phyloP scores from a whole-genome alignment of 2,113 vertebrate genomes.

The Suricata suricatta region DNA sequence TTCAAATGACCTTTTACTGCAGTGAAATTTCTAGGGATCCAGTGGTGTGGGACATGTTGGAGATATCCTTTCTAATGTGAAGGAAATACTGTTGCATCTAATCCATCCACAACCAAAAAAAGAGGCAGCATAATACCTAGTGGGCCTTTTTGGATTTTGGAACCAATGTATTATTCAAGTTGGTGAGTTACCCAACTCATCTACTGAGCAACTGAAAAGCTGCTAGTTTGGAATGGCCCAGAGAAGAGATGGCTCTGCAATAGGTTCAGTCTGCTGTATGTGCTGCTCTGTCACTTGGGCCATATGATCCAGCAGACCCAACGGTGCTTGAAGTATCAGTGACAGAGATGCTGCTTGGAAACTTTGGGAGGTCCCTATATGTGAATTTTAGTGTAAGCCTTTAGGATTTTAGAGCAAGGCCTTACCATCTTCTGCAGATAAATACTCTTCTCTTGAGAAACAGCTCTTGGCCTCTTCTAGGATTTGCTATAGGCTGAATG shows the following conservation, averaged over 20 bases:
- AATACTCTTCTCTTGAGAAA: background rate
- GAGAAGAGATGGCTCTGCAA: background rate
- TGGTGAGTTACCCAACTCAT: background rate
- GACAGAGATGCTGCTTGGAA: background rate
- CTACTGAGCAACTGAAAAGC: background rate
- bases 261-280: background rate
- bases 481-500: background rate
- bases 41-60: background rate
- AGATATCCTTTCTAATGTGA: background rate
- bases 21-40: background rate
- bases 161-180: background rate
- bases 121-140: background rate
- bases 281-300: background rate
- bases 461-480: background rate
- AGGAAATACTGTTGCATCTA: background rate
- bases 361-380: too few species aligned
- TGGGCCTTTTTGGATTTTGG: background rate
- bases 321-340: background rate
- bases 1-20: background rate
- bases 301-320: background rate
- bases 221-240: background rate
- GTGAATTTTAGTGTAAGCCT: background rate
- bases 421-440: too few species aligned
- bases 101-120: background rate
- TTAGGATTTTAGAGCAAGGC: background rate